These are phyloP conservation scores for Leptosomus discolor DNA, from an alignment of 2,113 vertebrate genomes.

Conservation along the genomic window DNA sequence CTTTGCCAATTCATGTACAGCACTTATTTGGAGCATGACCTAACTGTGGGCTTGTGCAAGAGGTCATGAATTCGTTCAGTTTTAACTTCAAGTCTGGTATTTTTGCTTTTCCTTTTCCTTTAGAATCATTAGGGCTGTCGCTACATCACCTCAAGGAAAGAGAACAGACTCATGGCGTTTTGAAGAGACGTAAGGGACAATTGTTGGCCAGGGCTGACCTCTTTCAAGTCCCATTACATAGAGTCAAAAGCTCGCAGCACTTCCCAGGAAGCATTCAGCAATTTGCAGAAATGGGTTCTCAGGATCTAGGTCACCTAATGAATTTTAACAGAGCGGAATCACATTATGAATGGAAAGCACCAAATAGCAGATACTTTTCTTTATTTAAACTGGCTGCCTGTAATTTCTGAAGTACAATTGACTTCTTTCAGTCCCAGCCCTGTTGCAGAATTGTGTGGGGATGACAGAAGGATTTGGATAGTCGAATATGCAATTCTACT, in stretches of 20 bases:
- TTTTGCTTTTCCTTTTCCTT: background rate
- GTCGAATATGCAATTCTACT: background rate
- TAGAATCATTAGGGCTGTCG: background rate
- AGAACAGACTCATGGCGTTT: background rate
- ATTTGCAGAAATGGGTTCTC: constrained; percentile 5
- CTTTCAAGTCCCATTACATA: constrained; percentile 32
- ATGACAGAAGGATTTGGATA: constrained; percentile 43
- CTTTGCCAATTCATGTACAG: background rate
- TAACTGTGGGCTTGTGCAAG: background rate
- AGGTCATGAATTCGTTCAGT: background rate
- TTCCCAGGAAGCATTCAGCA: constrained; percentile 21
- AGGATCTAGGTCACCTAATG: constrained; percentile 38
- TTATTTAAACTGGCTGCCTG: background rate
- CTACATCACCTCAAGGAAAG: background rate
- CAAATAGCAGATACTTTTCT: constrained; percentile 16
- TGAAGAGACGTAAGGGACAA: constrained; percentile 1
- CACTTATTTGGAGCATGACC: background rate
- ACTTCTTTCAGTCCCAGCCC: background rate
- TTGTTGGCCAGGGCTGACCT: background rate
- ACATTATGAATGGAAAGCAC: constrained; percentile 19
- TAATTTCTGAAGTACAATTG: constrained; percentile 37
- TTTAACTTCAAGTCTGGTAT: background rate
- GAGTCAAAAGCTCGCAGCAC: background rate
- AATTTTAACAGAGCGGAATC: constrained; percentile 37
- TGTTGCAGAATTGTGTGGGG: background rate